Base-by-base conservation (phyloP, 2,113 vertebrate genomes). In the Oryzias woworae region DNA sequence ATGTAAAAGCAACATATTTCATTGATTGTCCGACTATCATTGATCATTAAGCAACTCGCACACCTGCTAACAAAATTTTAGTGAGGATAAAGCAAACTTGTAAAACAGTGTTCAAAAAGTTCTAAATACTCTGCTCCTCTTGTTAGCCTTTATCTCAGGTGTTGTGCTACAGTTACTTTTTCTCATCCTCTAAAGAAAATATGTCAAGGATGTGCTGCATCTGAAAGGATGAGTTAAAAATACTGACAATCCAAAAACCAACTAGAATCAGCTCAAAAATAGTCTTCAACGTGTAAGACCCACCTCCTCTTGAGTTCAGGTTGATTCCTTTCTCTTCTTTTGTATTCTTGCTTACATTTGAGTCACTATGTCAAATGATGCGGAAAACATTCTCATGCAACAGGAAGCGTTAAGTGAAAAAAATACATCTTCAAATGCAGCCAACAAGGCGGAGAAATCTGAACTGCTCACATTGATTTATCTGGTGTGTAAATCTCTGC, bases 101-200 rank as follows among this genome's bases (percentile, higher is more conserved):
- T 28, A 28, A 1, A 4, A 28, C 20, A 28, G 26, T 5, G 26
- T 28, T 1, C 26, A 28, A 28, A 5, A 28, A 28, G 26, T 26
- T 26, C 26, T 26, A 4, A 28, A 28, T 28, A 4, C 26, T 28
- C 26, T 47, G 57, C 20, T 43, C 70, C 71, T 69, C 53, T 26
- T 1, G 43, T 44, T 44, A 66, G 70, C 71, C 78, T 16, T 42
- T 24, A 63, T 74, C 69, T 28, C 81, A 76, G 65, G 63, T 82
- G 80, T 42, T 46, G 56, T 10, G 51, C 42, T 67, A 31, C 51
- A 43, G 3, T 28, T 28, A 28, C 26, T 28, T 28, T 28, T 28
- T 5, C 26, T 5, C 26, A 28, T 28, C 5, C 26, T 26, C 26
- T 4, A 28, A 66, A 46, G 47, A 80, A 43, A 49, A 16, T 44